Base-by-base conservation (phyloP, 2,797 vertebrate species). In the Clamator glandarius region DNA sequence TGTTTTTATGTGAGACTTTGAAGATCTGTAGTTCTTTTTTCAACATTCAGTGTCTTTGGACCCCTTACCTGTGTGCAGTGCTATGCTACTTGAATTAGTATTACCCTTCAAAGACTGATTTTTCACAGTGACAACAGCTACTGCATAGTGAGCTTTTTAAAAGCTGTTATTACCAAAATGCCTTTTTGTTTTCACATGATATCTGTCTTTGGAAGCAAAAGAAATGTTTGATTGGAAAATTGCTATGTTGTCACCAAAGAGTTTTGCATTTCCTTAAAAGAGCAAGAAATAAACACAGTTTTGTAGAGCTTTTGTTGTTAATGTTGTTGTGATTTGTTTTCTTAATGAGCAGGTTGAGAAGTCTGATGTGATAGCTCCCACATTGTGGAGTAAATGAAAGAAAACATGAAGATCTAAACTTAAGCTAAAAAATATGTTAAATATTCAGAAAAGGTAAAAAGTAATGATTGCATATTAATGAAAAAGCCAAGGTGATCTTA, bases 11-110 rank as follows among this genome's bases (percentile, higher is more conserved):
- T 58, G 52, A 76, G 55, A 61, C 82, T 97, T 97, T 96, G 92
- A 97, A 97, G 92, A 97, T 96, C 78, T 95, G 52, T 88, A 78
- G 51, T 63, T 96, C 81, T 97, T 97, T 97, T 97, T 96, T 97
- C 85, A 95, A 73, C 74, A 57, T 93, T 94, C 74, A 95, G 87
- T 74, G 78, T 94, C 92, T 94, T 89, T 89, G 64, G 67, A 50
- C 39, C 72, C 31, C 76, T 96, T 96, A 88, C 86, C 80, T 85
- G 3, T 87, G 70, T 83, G 62, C 39, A 90, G 44, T 73, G 26
- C 12, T 87, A 66, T 76, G 61, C n/a, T 94, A 48, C 46, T 92
- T 69, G 94, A 97, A 97, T 97, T 90, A 92, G 87, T 92, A 93
- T 92, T 91, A 93, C 35, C 64, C 51, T 96, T 97, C 90, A 97